Percentiles rank a stretch among this genome's conserved stretches.
Conservation (phyloP, 2,797 vertebrate species). For the Coregonus ussuriensis region DNA sequence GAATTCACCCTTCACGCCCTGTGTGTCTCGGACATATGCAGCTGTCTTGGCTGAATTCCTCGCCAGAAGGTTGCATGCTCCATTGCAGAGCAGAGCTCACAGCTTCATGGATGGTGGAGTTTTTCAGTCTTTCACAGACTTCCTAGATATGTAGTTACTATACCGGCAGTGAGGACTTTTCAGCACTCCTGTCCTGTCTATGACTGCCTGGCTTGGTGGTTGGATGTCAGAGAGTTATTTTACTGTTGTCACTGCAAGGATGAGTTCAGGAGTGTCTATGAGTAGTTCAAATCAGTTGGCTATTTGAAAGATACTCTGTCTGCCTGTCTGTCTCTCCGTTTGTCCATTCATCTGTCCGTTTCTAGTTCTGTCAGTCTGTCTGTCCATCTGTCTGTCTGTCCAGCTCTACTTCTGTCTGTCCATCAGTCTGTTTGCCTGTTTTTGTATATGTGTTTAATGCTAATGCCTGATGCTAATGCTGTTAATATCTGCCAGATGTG, state of each 20-base stretch:
- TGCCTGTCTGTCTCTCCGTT: not conserved
- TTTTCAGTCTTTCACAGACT: slow-evolving; percentile 34
- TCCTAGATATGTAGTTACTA: slow-evolving; percentile 49
- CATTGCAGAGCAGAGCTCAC: slow-evolving; percentile 55
- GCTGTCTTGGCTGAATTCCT: slow-evolving; percentile 36
- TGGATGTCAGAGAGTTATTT: not conserved
- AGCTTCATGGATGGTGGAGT: slow-evolving; percentile 52
- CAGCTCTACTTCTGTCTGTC: not conserved
- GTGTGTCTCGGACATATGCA: slow-evolving; percentile 59
- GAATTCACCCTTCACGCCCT: slow-evolving; percentile 41
- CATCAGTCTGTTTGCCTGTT: not conserved
- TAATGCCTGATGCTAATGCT: slow-evolving; percentile 9
- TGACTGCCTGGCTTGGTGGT: not conserved
- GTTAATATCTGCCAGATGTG: slow-evolving; percentile 50
- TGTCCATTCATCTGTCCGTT: not conserved
- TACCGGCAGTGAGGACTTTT: slow-evolving; percentile 14
- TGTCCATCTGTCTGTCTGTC: not conserved
- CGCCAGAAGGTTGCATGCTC: slow-evolving; percentile 67
- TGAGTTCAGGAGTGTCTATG: no score
- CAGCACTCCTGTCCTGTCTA: not conserved
- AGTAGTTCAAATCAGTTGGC: not conserved
- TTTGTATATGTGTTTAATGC: not conserved
- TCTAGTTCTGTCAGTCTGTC: not conserved
- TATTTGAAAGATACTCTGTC: not conserved
- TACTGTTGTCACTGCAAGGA: not conserved